These are phyloP conservation scores for Pygocentrus nattereri DNA, from an alignment of 2,797 vertebrate species.

Conservation along the genomic window DNA sequence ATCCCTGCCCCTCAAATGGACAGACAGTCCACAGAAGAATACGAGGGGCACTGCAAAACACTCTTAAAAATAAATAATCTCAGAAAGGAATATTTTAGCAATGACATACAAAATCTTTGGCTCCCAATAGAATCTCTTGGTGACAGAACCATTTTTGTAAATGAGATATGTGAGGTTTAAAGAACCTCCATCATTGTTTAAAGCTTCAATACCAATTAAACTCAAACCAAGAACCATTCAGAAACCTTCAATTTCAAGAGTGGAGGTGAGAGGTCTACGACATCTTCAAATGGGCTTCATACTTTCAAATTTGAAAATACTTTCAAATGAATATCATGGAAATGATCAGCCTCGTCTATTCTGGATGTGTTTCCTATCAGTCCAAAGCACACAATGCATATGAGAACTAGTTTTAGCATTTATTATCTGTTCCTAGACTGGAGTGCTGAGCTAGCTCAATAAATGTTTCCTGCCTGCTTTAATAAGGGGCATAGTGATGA, in stretches of 20 bases:
- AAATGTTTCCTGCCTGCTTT: slow-evolving; percentile 50
- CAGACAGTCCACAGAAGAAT: slow-evolving; percentile 13
- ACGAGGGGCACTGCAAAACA: not conserved
- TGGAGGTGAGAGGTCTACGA: not conserved
- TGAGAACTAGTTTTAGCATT: slow-evolving; percentile 47
- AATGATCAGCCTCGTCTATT: not conserved
- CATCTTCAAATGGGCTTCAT: slow-evolving; percentile 9
- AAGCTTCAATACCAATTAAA: too few relatives aligned
- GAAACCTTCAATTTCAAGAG: not conserved
- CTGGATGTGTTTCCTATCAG: slow-evolving; percentile 4
- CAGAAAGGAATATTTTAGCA: not conserved
- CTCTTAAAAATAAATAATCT: not conserved
- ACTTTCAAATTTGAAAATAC: not conserved
- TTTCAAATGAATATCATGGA: slow-evolving; percentile 16
- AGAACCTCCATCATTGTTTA: too few relatives aligned
- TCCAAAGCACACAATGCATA: slow-evolving; percentile 38
- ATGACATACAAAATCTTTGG: not conserved
- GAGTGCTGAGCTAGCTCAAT: slow-evolving; percentile 39
- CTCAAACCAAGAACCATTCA: not conserved
- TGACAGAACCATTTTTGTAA: not conserved
- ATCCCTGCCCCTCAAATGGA: slow-evolving; percentile 31
- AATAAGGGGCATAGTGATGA: slow-evolving; percentile 45
- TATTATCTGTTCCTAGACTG: slow-evolving; percentile 41
- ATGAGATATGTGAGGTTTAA: not conserved
- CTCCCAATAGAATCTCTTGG: not conserved